A percentile compares a stretch with the other conserved stretches of the same genome.
Evolutionary conservation across 2,797 vertebrate genomes (phyloP).

Genomic region (Arnoldichthys spilopterus): DNA sequence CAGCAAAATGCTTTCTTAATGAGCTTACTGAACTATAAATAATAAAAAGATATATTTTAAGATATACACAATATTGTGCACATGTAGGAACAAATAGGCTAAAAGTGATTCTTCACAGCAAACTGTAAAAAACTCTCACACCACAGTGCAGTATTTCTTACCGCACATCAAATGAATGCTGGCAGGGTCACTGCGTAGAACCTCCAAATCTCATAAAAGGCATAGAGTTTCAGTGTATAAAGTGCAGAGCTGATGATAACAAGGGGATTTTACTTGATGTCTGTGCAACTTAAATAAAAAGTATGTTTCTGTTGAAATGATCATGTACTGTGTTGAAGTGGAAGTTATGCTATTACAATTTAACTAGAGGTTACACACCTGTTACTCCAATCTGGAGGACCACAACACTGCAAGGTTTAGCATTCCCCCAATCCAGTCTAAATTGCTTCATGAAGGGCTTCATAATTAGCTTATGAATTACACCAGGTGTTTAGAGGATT

Average conservation of each 20-base stretch:
- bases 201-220: not conserved
- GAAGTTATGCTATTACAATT: not conserved
- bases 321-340: not conserved
- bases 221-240: not conserved
- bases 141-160: conserved; percentile 1
- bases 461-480: conserved; percentile 7
- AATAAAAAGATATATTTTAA: not conserved
- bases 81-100: not conserved
- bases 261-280: not conserved
- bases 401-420: not conserved
- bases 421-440: not conserved
- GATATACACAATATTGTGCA: not conserved
- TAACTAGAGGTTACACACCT: conserved; percentile 10
- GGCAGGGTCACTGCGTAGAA: not conserved
- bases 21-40: not conserved
- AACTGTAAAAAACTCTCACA: conserved; percentile 11
- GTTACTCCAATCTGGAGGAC: not conserved
- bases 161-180: not conserved
- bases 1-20: not conserved
- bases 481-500: not conserved
- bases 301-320: not conserved
- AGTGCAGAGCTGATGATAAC: not conserved
- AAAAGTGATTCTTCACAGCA: conserved; percentile 2
- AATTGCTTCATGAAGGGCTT: not conserved
- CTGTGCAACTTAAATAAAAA: not conserved